Evolutionary conservation across 2,113 vertebrate genomes (phyloP).

Genomic region (Alligator mississippiensis): DNA sequence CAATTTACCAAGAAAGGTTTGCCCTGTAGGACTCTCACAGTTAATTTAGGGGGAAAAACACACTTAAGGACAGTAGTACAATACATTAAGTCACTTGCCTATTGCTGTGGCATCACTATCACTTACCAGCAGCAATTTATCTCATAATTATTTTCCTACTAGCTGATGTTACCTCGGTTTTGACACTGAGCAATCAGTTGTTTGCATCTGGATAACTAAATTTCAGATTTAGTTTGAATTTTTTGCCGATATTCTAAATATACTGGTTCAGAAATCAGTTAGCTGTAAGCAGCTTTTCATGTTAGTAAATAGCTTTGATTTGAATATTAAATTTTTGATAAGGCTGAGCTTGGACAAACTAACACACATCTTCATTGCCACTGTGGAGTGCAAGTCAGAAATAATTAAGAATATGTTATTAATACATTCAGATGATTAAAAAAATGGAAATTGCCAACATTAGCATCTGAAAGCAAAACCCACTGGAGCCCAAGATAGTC

Average conservation of each 20-base stretch:
- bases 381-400: constrained; percentile 19
- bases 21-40: not conserved
- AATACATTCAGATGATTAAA: constrained; percentile 17
- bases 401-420: constrained; percentile 5
- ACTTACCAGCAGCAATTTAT: constrained; percentile 7
- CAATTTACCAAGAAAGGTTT: not conserved
- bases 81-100: constrained; percentile 10
- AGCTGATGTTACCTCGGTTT: constrained; percentile 53
- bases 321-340: not conserved
- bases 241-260: constrained; percentile 16
- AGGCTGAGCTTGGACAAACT: constrained; percentile 3
- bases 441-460: constrained; percentile 45
- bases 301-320: not conserved
- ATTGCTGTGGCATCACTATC: not conserved
- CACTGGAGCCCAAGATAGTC: constrained; percentile 22
- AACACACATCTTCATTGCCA: not conserved
- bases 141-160: constrained; percentile 44
- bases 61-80: not conserved
- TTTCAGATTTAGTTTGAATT: constrained; percentile 31
- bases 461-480: constrained; percentile 31
- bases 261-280: constrained; percentile 14
- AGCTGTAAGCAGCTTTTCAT: not conserved
- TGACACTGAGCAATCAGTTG: constrained; percentile 36
- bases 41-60: not conserved
- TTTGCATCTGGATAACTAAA: constrained; percentile 61